Conservation (phyloP, 2,888 invertebrate species). For the Lacanobia wlatinum region DNA sequence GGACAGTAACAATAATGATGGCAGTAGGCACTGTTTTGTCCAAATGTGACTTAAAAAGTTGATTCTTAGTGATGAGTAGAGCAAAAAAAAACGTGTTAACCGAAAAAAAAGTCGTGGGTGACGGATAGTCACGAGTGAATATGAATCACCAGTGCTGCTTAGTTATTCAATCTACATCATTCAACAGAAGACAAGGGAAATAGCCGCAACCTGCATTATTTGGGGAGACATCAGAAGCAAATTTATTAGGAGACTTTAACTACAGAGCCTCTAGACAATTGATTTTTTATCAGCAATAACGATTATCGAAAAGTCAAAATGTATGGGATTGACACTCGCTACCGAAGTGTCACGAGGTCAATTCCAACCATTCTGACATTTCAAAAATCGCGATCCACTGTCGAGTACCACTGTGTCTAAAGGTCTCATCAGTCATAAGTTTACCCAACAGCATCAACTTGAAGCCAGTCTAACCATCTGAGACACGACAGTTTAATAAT, state of each 20-base stretch:
- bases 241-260: too few species aligned
- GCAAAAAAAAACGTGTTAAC: background rate
- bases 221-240: background rate
- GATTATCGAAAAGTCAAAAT: too few species aligned
- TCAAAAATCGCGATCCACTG: too few species aligned
- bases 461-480: background rate
- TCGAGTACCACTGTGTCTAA: too few species aligned
- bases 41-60: background rate
- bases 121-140: background rate
- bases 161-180: background rate
- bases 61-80: background rate
- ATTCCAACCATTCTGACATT: too few species aligned
- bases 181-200: background rate
- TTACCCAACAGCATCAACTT: background rate
- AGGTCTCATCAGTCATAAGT: too few species aligned
- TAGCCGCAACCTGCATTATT: background rate
- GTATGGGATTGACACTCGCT: too few species aligned
- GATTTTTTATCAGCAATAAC: too few species aligned
- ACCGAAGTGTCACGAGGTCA: too few species aligned
- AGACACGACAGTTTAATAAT: slow-evolving; percentile 9
- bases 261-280: too few species aligned
- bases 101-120: background rate
- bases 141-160: background rate
- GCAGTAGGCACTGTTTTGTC: background rate
- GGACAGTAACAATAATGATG: background rate